Base-by-base conservation (phyloP, 1,140 invertebrate species). In the Heliothis subflexa region DNA sequence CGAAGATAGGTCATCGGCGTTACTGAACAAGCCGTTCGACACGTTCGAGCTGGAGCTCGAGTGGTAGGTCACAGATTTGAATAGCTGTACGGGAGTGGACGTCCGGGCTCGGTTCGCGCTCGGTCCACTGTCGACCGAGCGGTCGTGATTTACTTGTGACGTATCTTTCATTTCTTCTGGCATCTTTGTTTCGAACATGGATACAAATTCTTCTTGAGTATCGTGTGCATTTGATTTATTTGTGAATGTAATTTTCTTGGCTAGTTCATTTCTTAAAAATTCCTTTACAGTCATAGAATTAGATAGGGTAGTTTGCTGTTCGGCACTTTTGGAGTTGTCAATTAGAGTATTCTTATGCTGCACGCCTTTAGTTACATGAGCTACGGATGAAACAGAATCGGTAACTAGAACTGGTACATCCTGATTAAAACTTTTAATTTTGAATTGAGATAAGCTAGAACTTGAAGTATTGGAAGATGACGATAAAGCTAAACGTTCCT, bases 381-480 rank as follows among this genome's bases (percentile, higher is more conserved):
- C 49, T 16, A 87, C 68, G 14, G 86, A 86, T 18, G 83, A 85
- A 16, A 87, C 78, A 7, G 87, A 89, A 72, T 93, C 90, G 28
- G 84, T 89, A 14, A 85, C 83, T 61, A 87, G 71, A 11, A 79
- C 83, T n/a, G 89, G 88, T 50, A 87, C 71, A 62, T 91, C 86
- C 68, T 88, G 85, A 81, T 88, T 83, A 28, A 86, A 81, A 74
- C 79, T 88, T 88, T 90, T 93, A 52, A 88, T 80, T 87, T 91
- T 91, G 72, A 88, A 87, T 70, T 93, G 85, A 5, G 89, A 82
- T 79, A 88, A 73, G 84, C 93, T 94, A 9, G 93, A 89, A 80
- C 94, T 94, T 11, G 94, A 94, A 0, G 96, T 96, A 47, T 96
- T 96, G 0, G 96, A 96, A 4, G 96, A 96, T 10, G 96, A 92